A percentile compares a stretch with the other conserved stretches of the same genome.
Evolutionary conservation across 2,113 vertebrate genomes (phyloP).

Genomic region (Gasterosteus nipponicus): DNA sequence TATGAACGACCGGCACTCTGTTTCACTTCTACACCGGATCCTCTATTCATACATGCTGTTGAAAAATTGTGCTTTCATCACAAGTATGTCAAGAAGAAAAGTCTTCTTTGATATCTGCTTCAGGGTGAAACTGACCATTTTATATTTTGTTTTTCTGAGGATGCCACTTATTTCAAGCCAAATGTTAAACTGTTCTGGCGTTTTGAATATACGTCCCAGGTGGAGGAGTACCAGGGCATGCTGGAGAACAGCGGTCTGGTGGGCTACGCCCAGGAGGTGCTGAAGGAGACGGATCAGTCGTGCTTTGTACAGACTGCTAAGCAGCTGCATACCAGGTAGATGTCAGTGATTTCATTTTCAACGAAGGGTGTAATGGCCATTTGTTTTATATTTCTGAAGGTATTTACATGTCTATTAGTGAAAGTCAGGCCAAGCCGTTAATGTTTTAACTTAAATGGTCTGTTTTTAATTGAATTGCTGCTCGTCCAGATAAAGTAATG

Average conservation of each 20-base stretch:
- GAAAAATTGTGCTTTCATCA: neutral
- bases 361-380: neutral
- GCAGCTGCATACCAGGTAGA: slow-evolving; percentile 92
- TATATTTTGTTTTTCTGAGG: neutral
- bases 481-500: no score
- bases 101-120: neutral
- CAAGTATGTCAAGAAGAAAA: neutral
- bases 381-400: neutral
- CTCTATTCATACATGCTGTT: neutral
- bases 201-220: slow-evolving; percentile 35
- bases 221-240: slow-evolving; percentile 97
- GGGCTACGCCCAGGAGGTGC: slow-evolving; percentile 96
- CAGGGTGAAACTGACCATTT: neutral
- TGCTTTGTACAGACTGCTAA: slow-evolving; percentile 98
- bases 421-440: neutral
- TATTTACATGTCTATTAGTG: neutral
- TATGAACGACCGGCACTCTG: slow-evolving; percentile 3
- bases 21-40: neutral
- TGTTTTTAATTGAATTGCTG: neutral
- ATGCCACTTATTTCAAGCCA: neutral
- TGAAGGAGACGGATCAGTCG: slow-evolving; percentile 96
- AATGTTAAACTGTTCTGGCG: neutral
- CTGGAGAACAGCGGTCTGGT: slow-evolving; percentile 96
- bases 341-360: neutral
- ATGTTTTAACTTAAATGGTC: neutral